Base-by-base conservation (phyloP, 2,113 vertebrate genomes). In the Nanorana parkeri region DNA sequence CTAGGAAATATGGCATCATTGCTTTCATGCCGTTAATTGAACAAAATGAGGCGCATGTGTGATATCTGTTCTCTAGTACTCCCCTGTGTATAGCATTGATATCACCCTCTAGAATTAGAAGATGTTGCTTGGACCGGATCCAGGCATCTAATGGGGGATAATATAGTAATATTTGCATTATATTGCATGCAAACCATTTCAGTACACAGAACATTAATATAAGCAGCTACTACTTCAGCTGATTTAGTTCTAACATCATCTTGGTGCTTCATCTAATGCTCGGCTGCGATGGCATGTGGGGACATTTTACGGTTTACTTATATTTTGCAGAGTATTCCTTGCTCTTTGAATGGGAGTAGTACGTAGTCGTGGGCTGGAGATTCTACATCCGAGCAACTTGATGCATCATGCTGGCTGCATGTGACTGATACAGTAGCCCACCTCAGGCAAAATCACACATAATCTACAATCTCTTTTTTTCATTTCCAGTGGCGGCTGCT, bases 1-100 rank as follows among this genome's bases (percentile, higher is more conserved):
- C 52, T 52, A 54, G 21, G 68, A 52, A 24, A 16, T 26, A 52
- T 71, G 54, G 54, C 68, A 71, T 71, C 41, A 71, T 26, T 21
- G 16, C 3, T 10, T 47, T 47, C 6, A 20, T 67, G 6, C 10
- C 8, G 7, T 23, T 36, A 66, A 32, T 66, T 5, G 64, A 19
- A 20, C 17, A 66, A 32, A 3, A 16, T 64, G 16, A 16, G 17
- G 17, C 28, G 19, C n/a, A n/a, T 47, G 26, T 65, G 65, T 67
- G 26, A 67, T 36, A 13, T 20, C 65, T 36, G 66, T 21, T 28
- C n/a, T 1, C 7, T 5, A 47, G 10, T 24, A 13, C 24, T 21
- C 66, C 11, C 66, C 11, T n/a, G 66, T 21, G 66, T 15, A 23
- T 21, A 47, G 66, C 5, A 32, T 6, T 47, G 32, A 68, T 36